phyloP scores from a whole-genome alignment of 1,140 invertebrate species.

The Drosophila ananassae region DNA sequence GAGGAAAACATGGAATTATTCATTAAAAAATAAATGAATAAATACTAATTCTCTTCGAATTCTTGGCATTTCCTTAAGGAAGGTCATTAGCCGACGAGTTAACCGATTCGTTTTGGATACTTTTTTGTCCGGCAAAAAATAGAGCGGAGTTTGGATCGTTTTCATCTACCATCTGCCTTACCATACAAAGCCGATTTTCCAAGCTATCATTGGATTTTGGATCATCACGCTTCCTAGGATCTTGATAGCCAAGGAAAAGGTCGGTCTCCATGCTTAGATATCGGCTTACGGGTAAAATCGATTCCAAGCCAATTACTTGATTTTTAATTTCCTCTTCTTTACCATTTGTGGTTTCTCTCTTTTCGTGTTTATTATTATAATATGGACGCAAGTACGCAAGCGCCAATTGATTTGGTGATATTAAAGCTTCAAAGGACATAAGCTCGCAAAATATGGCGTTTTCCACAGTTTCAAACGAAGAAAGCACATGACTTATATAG shows the following conservation, averaged over 20 bases:
- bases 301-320: not conserved
- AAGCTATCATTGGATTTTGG: not conserved
- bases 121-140: not conserved
- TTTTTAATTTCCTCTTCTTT: not conserved
- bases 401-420: not conserved
- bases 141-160: not conserved
- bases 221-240: not conserved
- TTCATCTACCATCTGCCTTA: not conserved
- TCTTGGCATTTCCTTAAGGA: not conserved
- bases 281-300: not conserved
- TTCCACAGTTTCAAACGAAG: constrained; percentile 33
- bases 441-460: constrained; percentile 51
- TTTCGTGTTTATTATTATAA: not conserved
- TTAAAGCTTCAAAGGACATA: constrained; percentile 28
- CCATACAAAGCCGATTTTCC: not conserved
- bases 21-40: not conserved
- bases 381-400: constrained; percentile 8
- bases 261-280: not conserved
- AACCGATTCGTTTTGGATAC: not conserved
- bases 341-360: not conserved
- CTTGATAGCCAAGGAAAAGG: not conserved
- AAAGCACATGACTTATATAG: constrained; percentile 40
- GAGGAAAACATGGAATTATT: too few relatives aligned
- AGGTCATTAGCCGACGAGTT: not conserved
- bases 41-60: not conserved